A percentile compares a stretch with the other conserved stretches of the same genome.
Conservation (phyloP, 2,113 vertebrate genomes). For the Gymnocephalus cernua region DNA sequence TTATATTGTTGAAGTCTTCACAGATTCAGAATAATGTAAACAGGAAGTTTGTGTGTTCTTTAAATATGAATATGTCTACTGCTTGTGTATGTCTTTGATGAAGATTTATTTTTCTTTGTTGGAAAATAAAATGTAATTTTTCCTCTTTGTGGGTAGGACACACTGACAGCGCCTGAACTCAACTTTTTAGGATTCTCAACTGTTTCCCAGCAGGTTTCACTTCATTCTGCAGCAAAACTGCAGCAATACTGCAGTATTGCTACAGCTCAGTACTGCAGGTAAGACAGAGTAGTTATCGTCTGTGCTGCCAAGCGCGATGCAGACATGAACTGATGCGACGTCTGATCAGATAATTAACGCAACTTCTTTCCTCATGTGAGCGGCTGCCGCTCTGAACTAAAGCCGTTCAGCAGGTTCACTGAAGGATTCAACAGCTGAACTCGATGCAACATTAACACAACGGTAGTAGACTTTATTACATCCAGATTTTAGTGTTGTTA, state of each 20-base stretch:
- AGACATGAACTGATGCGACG: too few relatives aligned
- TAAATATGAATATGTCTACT: neutral
- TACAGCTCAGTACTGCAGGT: neutral
- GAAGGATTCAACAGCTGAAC: too few relatives aligned
- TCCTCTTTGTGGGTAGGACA: neutral
- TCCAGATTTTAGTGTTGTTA: too few relatives aligned
- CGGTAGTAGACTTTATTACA: too few relatives aligned
- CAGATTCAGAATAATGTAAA: neutral
- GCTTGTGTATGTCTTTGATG: neutral
- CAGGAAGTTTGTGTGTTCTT: neutral
- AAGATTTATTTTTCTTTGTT: neutral
- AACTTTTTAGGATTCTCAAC: neutral
- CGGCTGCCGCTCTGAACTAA: too few relatives aligned
- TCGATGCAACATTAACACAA: too few relatives aligned
- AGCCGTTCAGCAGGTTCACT: too few relatives aligned
- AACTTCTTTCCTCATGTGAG: too few relatives aligned
- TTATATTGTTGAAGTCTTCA: neutral
- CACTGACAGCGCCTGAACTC: neutral
- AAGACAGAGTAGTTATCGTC: too few relatives aligned
- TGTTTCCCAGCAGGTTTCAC: neutral
- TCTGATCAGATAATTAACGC: too few relatives aligned
- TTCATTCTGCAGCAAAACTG: neutral
- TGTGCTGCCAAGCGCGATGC: too few relatives aligned
- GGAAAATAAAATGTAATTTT: slow-evolving; percentile 1
- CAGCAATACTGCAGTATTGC: neutral